phyloP scores from a whole-genome alignment of 2,888 invertebrate species.

The Cosmia trapezina region DNA sequence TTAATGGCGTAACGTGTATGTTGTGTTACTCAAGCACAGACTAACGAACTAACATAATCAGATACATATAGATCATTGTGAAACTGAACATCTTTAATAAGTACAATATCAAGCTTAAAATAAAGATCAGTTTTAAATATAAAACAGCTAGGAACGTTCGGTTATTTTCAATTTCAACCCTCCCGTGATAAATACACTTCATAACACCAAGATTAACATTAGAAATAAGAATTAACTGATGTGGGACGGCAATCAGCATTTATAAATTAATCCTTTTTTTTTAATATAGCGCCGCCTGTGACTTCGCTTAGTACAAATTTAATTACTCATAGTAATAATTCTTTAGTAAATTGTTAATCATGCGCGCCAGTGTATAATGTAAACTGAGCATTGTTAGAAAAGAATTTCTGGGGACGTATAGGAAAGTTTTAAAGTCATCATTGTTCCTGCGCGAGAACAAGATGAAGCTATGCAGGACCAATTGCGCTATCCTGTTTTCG shows the following conservation, averaged over 20 bases:
- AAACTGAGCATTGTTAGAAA: conserved; percentile 54
- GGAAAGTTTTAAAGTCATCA: conserved; percentile 8
- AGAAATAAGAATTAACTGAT: conserved; percentile 33
- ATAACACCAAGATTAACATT: conserved; percentile 31
- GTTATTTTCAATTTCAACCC: conserved; percentile 9
- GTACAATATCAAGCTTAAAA: background rate
- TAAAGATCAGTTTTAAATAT: background rate
- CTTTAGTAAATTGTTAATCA: conserved; percentile 50
- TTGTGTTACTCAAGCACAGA: conserved; percentile 1
- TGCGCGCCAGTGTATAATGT: conserved; percentile 61
- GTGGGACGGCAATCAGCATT: conserved; percentile 51
- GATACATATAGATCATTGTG: background rate
- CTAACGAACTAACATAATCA: conserved; percentile 13
- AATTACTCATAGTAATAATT: conserved; percentile 57
- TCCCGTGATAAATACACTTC: conserved; percentile 21
- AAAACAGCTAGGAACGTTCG: conserved; percentile 11
- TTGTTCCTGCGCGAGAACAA: conserved; percentile 16
- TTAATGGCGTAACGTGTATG: background rate
- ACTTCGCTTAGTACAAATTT: conserved; percentile 63
- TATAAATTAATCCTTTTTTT: conserved; percentile 51
- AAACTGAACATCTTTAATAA: background rate
- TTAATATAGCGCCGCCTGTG: conserved; percentile 59
- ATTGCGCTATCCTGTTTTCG: conserved; percentile 2
- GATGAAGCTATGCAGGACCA: background rate
- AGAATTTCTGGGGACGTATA: conserved; percentile 17